These are phyloP conservation scores for Schizaphis graminum DNA, from an alignment of 2,888 invertebrate species.

Conservation along the genomic window DNA sequence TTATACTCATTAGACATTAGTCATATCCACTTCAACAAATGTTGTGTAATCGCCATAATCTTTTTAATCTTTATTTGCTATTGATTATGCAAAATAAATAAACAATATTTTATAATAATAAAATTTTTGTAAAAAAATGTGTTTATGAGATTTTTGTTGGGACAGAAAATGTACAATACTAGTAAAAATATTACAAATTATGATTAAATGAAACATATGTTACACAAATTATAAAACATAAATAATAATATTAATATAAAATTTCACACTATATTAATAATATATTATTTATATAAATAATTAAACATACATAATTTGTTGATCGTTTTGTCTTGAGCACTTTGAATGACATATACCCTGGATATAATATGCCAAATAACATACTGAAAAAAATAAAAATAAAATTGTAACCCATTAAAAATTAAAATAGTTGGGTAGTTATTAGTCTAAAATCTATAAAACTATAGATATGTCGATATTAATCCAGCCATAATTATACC, in stretches of 20 bases:
- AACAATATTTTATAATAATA: background rate
- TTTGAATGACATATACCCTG: slow-evolving; percentile 63
- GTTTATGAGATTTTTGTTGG: background rate
- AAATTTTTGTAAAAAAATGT: background rate
- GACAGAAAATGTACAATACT: background rate
- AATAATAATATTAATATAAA: background rate
- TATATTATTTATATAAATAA: background rate
- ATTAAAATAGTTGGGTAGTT: background rate
- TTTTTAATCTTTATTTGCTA: background rate
- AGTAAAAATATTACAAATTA: background rate
- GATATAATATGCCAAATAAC: slow-evolving; percentile 58
- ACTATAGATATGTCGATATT: background rate
- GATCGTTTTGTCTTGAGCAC: slow-evolving; percentile 59
- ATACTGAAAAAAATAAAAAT: slow-evolving; percentile 59
- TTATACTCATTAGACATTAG: background rate
- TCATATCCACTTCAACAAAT: slow-evolving; percentile 5
- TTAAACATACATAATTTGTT: slow-evolving; percentile 58
- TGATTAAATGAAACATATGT: slow-evolving; percentile 26
- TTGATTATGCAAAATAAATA: background rate
- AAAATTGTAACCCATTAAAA: background rate
- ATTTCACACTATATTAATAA: background rate
- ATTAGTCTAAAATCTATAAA: background rate
- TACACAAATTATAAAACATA: background rate
- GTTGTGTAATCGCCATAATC: background rate
- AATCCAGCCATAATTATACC: background rate